Conservation (phyloP, 2,113 vertebrate species). For the Ailurus styani region DNA sequence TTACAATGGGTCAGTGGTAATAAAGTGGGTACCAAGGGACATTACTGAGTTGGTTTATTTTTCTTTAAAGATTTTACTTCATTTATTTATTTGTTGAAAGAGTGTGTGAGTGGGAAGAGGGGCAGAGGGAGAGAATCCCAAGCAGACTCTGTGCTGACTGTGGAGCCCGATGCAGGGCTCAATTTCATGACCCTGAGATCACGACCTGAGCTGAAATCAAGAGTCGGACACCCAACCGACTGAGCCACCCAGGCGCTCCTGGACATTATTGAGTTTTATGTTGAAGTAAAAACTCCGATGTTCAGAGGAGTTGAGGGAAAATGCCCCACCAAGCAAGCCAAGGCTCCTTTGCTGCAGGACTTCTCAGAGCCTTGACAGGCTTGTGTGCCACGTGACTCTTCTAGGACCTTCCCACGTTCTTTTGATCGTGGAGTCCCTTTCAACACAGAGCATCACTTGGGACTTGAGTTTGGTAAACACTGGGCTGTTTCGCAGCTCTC, state of each 20-base stretch:
- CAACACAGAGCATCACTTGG: not conserved
- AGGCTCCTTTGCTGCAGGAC: not conserved
- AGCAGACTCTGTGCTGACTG: not conserved
- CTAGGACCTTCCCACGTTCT: not conserved
- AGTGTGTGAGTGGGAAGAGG: not conserved
- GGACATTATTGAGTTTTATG: not conserved
- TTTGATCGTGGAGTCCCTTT: not conserved
- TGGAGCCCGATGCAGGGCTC: not conserved
- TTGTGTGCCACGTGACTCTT: rapidly evolving
- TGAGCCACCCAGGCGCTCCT: not conserved
- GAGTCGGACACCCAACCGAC: not conserved
- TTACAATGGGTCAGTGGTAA: not conserved
- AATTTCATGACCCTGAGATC: not conserved
- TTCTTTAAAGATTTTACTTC: not conserved
- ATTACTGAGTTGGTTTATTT: not conserved
- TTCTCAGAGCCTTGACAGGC: not conserved
- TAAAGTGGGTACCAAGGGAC: no score
- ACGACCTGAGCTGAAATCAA: not conserved
- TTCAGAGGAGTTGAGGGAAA: not conserved
- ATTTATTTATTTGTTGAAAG: not conserved
- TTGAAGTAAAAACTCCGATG: not conserved
- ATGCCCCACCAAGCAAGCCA: not conserved
- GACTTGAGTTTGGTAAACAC: not conserved
- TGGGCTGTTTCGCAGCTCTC: not conserved
- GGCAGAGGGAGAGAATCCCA: not conserved